These are phyloP conservation scores for Hydropotes inermis DNA, from an alignment of 2,113 vertebrate genomes.

Conservation along the genomic window DNA sequence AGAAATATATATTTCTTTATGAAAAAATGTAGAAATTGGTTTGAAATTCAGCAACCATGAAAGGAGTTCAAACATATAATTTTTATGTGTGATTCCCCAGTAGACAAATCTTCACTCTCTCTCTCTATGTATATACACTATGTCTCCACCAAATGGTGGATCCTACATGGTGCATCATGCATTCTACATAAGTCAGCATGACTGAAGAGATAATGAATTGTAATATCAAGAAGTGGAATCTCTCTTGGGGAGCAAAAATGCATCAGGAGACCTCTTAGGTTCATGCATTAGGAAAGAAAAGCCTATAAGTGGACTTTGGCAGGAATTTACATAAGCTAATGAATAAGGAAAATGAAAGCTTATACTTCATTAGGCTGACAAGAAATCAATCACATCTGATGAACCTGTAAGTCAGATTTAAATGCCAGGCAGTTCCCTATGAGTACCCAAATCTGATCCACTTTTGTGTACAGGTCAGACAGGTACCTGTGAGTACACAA, in stretches of 20 bases:
- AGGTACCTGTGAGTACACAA: not conserved
- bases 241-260: slow-evolving; percentile 60
- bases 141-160: not conserved
- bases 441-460: not conserved
- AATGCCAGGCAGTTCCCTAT: slow-evolving; percentile 12
- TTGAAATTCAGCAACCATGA: not conserved
- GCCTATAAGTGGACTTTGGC: slow-evolving; percentile 61
- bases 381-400: slow-evolving; percentile 61
- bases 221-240: slow-evolving; percentile 51
- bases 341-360: slow-evolving; percentile 69
- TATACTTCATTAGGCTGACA: slow-evolving; percentile 70
- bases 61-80: not conserved
- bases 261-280: slow-evolving; percentile 64
- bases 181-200: not conserved
- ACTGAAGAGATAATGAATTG: slow-evolving; percentile 66
- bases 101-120: not conserved
- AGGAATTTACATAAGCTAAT: slow-evolving; percentile 65
- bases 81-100: not conserved
- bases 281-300: slow-evolving; percentile 61
- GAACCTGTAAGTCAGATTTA: slow-evolving; percentile 53
- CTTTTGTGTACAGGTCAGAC: not conserved
- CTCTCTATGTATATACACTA: not conserved
- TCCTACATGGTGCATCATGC: not conserved
- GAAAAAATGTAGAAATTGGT: slow-evolving; percentile 17
- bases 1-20: not conserved